These are phyloP conservation scores for Lineus longissimus DNA, from an alignment of 1,140 invertebrate genomes.

Conservation along the genomic window DNA sequence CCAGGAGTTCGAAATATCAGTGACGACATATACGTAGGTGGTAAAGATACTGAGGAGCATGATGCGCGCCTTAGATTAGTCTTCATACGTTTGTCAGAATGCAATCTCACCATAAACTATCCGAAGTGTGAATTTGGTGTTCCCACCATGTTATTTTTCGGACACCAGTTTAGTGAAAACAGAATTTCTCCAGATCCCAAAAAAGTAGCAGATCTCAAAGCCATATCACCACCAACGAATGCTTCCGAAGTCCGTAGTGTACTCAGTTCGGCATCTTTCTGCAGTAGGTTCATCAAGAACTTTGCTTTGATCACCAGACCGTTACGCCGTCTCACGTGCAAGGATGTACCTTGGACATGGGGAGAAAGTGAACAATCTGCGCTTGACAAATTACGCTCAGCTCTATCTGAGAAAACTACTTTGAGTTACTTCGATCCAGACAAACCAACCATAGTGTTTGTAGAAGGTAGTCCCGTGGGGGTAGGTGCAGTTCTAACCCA, in stretches of 20 bases:
- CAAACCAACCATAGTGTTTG: too few relatives aligned
- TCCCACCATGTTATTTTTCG: slow-evolving; percentile 20
- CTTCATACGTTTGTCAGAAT: background rate
- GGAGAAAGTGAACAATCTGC: slow-evolving; percentile 14
- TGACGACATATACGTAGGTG: slow-evolving; percentile 16
- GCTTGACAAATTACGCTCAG: slow-evolving; percentile 21
- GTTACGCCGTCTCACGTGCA: slow-evolving; percentile 21
- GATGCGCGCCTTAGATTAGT: slow-evolving; percentile 12
- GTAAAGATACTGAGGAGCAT: slow-evolving; percentile 15
- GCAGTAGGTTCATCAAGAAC: background rate
- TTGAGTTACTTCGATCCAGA: slow-evolving; percentile 26
- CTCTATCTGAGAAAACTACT: too few relatives aligned
- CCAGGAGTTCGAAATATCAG: background rate
- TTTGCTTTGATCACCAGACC: slow-evolving; percentile 23
- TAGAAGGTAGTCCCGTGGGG: slow-evolving; percentile 52
- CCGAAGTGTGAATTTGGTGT: slow-evolving; percentile 22
- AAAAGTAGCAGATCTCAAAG: too few relatives aligned
- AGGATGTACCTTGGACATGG: slow-evolving; percentile 21
- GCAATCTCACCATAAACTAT: background rate
- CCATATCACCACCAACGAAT: slow-evolving; percentile 16
- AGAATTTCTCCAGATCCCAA: slow-evolving; percentile 24
- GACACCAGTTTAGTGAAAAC: slow-evolving; percentile 16
- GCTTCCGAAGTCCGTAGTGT: slow-evolving; percentile 23
- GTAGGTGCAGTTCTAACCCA: too few relatives aligned
- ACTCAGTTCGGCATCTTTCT: slow-evolving; percentile 22